phyloP scores from a whole-genome alignment of 2,113 vertebrate species.

The Ammodytes marinus region DNA sequence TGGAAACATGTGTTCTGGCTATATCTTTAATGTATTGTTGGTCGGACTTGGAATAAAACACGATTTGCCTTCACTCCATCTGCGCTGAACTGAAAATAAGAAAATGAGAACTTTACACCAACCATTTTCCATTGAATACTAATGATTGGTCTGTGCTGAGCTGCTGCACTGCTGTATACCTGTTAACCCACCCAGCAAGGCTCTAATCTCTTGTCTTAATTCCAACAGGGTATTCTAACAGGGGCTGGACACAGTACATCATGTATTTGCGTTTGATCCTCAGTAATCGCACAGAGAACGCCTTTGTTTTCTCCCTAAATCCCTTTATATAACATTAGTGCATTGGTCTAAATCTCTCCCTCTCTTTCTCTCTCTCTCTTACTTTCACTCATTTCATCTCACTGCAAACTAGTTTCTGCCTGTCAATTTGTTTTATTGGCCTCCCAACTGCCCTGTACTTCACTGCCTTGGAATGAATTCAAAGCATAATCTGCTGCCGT shows the following conservation, averaged over 20 bases:
- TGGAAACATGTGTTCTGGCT: too few species aligned
- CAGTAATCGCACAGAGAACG: constrained; percentile 47
- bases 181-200: not conserved
- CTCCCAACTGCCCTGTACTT: constrained; percentile 3
- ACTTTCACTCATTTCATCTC: constrained; percentile 22
- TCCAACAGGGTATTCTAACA: constrained; percentile 29
- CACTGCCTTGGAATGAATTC: constrained; percentile 39
- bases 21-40: not conserved
- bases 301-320: constrained; percentile 60
- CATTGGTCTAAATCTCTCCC: constrained; percentile 35
- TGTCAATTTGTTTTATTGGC: constrained; percentile 53
- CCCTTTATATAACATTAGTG: constrained; percentile 64
- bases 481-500: constrained; percentile 36
- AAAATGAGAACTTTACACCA: not conserved
- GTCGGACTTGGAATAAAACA: not conserved
- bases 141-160: not conserved
- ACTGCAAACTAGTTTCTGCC: constrained; percentile 43
- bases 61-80: not conserved
- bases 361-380: not conserved
- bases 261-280: constrained; percentile 45
- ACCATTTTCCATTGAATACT: not conserved
- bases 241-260: constrained; percentile 36
- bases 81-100: not conserved
- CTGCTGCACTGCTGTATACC: constrained; percentile 13
- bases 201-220: constrained; percentile 38